phyloP scores from a whole-genome alignment of 2,797 vertebrate genomes.

The Tragelaphus eurycerus region DNA sequence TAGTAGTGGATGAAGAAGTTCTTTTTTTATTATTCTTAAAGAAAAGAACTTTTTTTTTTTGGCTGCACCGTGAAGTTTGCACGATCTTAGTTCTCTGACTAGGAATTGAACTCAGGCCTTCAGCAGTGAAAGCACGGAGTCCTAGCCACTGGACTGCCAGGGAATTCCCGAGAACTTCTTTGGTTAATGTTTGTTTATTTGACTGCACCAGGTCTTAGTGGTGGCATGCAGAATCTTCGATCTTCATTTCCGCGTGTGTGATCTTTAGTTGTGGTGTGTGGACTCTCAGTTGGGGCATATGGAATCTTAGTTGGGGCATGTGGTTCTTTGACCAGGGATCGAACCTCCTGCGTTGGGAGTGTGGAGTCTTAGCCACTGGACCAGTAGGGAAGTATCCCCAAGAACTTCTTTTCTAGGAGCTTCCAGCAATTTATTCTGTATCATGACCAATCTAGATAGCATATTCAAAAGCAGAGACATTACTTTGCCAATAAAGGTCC shows the following conservation, averaged over 20 bases:
- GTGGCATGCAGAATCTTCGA: neutral
- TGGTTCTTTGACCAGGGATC: neutral
- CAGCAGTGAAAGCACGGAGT: neutral
- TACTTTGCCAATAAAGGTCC: too few species aligned
- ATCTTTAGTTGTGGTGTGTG: neutral
- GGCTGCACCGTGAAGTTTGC: neutral
- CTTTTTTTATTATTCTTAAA: neutral
- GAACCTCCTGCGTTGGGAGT: neutral
- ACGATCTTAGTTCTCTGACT: neutral
- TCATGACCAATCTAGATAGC: neutral
- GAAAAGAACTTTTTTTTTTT: neutral
- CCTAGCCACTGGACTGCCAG: neutral
- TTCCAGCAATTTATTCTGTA: neutral
- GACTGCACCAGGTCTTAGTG: neutral
- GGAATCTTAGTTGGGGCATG: neutral
- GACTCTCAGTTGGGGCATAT: neutral
- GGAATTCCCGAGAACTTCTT: neutral
- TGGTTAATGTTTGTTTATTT: neutral
- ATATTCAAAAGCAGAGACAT: too few species aligned
- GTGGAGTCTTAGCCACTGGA: neutral
- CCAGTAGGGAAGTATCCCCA: neutral
- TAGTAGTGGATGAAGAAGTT: too few species aligned
- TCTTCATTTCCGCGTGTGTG: accelerated
- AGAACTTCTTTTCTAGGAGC: neutral
- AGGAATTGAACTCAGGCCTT: neutral